Conservation (phyloP, 2,888 invertebrate genomes). For the Caenorhabditis zanzibari region DNA sequence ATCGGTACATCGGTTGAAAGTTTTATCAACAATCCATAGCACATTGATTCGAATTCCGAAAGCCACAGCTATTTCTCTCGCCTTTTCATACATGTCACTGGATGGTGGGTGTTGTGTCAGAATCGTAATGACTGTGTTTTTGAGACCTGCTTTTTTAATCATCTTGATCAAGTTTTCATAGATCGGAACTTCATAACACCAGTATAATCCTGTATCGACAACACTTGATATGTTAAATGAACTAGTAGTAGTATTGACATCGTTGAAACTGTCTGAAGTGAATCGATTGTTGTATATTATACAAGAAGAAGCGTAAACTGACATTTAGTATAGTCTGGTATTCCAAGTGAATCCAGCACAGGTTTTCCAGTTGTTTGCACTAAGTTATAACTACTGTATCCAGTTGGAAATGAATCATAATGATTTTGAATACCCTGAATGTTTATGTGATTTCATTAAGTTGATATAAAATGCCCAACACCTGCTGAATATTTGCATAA, state of each 20-base stretch:
- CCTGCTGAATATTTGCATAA: constrained; percentile 38
- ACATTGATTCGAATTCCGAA: constrained; percentile 57
- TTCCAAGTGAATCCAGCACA: not conserved
- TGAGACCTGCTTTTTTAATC: constrained; percentile 21
- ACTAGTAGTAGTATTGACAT: not conserved
- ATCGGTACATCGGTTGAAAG: constrained; percentile 28
- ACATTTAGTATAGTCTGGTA: not conserved
- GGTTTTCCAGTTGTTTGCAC: constrained; percentile 21
- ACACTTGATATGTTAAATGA: not conserved
- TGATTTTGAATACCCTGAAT: not conserved
- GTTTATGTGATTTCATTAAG: not conserved
- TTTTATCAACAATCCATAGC: constrained; percentile 36
- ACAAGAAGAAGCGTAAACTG: not conserved
- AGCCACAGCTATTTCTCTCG: constrained; percentile 29
- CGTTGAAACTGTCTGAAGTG: not conserved
- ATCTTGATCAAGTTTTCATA: constrained; percentile 17
- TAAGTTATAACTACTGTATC: constrained; percentile 29
- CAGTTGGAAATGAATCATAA: constrained; percentile 6
- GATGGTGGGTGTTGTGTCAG: constrained; percentile 53
- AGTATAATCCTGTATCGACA: constrained; percentile 41
- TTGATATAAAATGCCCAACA: too few relatives aligned
- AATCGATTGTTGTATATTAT: not conserved
- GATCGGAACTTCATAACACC: constrained; percentile 49
- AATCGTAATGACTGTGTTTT: constrained; percentile 53
- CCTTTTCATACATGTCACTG: not conserved